Evolutionary conservation across 2,113 vertebrate species (phyloP), one percentile per base, ranked within the genome.

Genomic region (Ophthalmolycus amberensis): DNA sequence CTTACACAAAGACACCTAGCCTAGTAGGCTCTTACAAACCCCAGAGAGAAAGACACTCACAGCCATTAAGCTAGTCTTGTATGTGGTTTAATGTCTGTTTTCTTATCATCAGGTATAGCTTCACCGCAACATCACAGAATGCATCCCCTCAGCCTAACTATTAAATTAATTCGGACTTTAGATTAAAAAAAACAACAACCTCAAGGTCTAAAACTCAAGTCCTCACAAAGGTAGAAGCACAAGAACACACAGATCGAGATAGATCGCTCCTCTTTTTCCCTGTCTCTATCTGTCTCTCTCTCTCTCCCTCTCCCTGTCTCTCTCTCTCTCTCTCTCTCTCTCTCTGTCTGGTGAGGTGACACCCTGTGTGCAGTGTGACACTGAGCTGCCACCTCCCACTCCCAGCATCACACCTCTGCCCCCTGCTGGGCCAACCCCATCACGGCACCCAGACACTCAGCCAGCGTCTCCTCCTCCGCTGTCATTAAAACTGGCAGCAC

Each of bases 351-450:
- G 78, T 83, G 89, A 91, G 89, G 88, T 90, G 90, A 90, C 92
- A 92, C 90, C 85, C 82, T 59, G 88, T 84, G 86, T 89, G 78
- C 87, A 77, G 89, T 91, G 90, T 92, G 90, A 93, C 92, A 92
- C 85, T 32, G 83, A 90, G 85, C 89, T 85, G 87, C 91, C 93
- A 93, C 92, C 89, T 94, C 92, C 92, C 89, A 93, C 94, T 90
- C 91, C 81, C 79, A 71, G 82, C 91, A 90, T 93, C 89, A 83
- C 93, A 91, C 94, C 89, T 91, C 91, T 94, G 93, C 93, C 94
- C 93, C 93, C 94, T 94, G 88, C 90, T 93, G 94, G 93, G 84
- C 71, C 75, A 72, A 80, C 65, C 69, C 54, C 7, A 64, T 88
- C 89, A 92, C 38, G 15, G 71, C 93, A 93, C 83, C 86, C 83